Base-by-base conservation (phyloP, 2,888 invertebrate genomes). In the Tupiocoris notatus region DNA sequence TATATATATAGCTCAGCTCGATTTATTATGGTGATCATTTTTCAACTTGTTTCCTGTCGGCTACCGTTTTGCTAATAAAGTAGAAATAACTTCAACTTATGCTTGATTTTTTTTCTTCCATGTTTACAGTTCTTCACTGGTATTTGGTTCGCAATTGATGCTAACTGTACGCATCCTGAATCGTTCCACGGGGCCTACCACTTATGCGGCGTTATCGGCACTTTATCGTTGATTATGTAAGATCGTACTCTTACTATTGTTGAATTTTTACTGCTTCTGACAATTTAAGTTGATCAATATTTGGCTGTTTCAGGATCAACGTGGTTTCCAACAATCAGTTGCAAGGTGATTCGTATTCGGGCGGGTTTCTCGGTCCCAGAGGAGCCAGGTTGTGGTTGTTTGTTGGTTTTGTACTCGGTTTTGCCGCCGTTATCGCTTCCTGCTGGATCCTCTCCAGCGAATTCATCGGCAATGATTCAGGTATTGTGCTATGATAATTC, bases 61-160 rank as follows among this genome's bases (percentile, higher is more conserved):
- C n/a, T n/a, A n/a, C n/a, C n/a, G n/a, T n/a, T n/a, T n/a, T n/a
- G n/a, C n/a, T n/a, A n/a, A n/a, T n/a, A n/a, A n/a, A n/a, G n/a
- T 21, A 39, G 25, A 62, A 57, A 57, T 24, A 18, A 71, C 18
- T 68, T 68, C 75, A 58, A 1, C 63, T 24, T 66, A 73, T 18
- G 17, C 21, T 61, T 62, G 18, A 73, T 79, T 79, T 75, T n/a
- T n/a, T n/a, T n/a, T n/a, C n/a, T n/a, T n/a, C n/a, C n/a, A n/a
- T n/a, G 61, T 78, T 79, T 85, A 85, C 70, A 96, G 96, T 98
- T 98, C 86, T 97, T 96, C 82, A 86, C 90, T 81, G 98, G 97
- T 67, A 98, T 98, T 98, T 99, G 98, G 99, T 90, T 96, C 79
- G 91, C 97, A 78, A 97, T 99, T 81, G 98, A 98, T 86, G 94